Evolutionary conservation across 2,888 invertebrate species (phyloP).

Genomic region (Diaprepes abbreviatus): DNA sequence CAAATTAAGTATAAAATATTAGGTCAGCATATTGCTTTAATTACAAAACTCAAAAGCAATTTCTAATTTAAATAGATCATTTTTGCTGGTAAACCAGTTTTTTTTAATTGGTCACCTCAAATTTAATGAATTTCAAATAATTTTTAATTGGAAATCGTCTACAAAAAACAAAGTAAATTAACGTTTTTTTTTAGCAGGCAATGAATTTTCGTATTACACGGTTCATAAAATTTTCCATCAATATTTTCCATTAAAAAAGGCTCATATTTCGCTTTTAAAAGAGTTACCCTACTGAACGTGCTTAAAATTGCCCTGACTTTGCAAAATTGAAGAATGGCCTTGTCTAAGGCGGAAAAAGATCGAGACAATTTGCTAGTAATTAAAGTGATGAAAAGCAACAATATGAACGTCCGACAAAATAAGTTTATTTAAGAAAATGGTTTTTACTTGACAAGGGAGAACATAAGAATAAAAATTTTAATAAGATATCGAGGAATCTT

Average conservation of each 20-base stretch:
- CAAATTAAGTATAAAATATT: too few relatives aligned
- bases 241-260: constrained; percentile 25
- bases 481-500: too few relatives aligned
- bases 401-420: too few relatives aligned
- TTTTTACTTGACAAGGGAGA: too few relatives aligned
- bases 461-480: too few relatives aligned
- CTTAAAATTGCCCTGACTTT: constrained; percentile 18
- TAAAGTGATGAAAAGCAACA: not conserved
- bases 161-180: not conserved
- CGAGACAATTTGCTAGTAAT: constrained; percentile 3
- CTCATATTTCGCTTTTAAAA: constrained; percentile 15
- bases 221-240: constrained; percentile 22
- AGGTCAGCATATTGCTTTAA: too few relatives aligned
- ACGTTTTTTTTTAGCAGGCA: not conserved
- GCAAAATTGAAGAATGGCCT: constrained; percentile 14
- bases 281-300: constrained; percentile 20
- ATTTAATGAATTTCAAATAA: too few relatives aligned
- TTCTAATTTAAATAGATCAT: too few relatives aligned
- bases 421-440: too few relatives aligned
- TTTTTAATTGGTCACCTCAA: too few relatives aligned
- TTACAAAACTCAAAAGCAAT: too few relatives aligned
- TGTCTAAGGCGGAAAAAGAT: not conserved
- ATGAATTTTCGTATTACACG: constrained; percentile 25
- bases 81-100: too few relatives aligned
- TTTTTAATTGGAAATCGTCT: not conserved